These are phyloP conservation scores for Trematomus bernacchii DNA, from an alignment of 2,797 vertebrate genomes.

Conservation along the genomic window DNA sequence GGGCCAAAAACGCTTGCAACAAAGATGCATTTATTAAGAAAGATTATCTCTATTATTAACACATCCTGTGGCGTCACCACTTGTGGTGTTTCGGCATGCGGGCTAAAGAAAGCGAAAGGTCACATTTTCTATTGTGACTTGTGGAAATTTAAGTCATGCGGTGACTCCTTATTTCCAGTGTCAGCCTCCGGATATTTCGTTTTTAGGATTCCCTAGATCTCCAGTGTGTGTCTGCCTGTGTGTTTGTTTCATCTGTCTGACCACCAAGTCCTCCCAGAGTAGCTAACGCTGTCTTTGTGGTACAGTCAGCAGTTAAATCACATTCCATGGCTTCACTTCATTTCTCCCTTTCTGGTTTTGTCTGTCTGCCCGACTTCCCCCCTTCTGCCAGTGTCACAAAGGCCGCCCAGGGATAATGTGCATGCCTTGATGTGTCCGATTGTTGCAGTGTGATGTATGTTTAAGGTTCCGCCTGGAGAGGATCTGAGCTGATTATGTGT, in stretches of 20 bases:
- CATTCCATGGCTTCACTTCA: slow-evolving; percentile 79
- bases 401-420: slow-evolving; percentile 45
- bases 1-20: slow-evolving; percentile 16
- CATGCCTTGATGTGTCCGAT: slow-evolving; percentile 44
- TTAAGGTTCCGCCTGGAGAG: slow-evolving; percentile 28
- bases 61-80: slow-evolving; percentile 36
- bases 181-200: slow-evolving; percentile 60
- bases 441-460: slow-evolving; percentile 36
- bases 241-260: slow-evolving; percentile 70
- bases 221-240: slow-evolving; percentile 52
- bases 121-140: slow-evolving; percentile 64
- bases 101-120: slow-evolving; percentile 59
- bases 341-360: slow-evolving; percentile 78
- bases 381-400: slow-evolving; percentile 67
- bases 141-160: slow-evolving; percentile 67
- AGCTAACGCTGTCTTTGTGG: slow-evolving; percentile 69
- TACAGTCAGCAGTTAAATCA: slow-evolving; percentile 76
- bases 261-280: slow-evolving; percentile 67
- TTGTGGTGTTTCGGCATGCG: slow-evolving; percentile 38
- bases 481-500: slow-evolving; percentile 38
- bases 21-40: slow-evolving; percentile 50
- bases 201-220: slow-evolving; percentile 57
- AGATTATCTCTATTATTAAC: slow-evolving; percentile 32
- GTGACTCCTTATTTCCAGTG: slow-evolving; percentile 58
- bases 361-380: slow-evolving; percentile 78